Evolutionary conservation across 1,140 invertebrate genomes (phyloP), one percentile per base, ranked within the genome.

Genomic region (Drosophila gunungcola): DNA sequence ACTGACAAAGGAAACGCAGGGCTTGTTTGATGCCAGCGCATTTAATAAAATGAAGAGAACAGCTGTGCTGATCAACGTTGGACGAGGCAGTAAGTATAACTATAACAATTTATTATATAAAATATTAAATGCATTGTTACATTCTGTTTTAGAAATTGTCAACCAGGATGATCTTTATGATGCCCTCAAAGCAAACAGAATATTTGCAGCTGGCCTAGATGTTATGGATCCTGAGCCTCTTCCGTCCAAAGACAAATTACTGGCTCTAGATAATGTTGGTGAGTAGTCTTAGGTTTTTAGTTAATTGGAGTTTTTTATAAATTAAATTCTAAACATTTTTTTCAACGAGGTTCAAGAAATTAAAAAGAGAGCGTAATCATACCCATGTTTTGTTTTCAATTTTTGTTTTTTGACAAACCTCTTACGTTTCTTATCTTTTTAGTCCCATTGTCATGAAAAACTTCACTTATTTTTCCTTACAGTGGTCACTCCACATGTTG

Each of bases 171-270:
- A 96, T 52, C 93, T 98, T 38, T 95, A 97, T 65, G 93, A 95
- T 73, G 97, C 97, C 2, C 92, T 99, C 10, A 94, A 96, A 86
- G 94, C 93, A 49, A 94, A 95, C 10, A 93, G 93, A 65, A 98
- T 99, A 62, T 94, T 95, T 89, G 97, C 95, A 25, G 98, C 98
- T 13, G 98, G 98, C 2, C 93, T 99, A 10, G 98, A 99, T 94
- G 98, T 99, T 0, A 98, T 96, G 85, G 95, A 95, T 49, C 98
- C 98, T 0, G 98, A 99, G 92, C 98, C 98, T 3, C 92, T 99
- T 25, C 96, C 97, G 11, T 80, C 95, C 0, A 95, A 97, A 81
- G 95, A 95, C 93, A 95, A 96, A 57, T 93, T 99, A 10, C 93
- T 98, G 9, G 95, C 94, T 52, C 91, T 99, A 12, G 93, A 95